phyloP scores from a whole-genome alignment of 1,140 invertebrate genomes.

The Nomia melanderi region DNA sequence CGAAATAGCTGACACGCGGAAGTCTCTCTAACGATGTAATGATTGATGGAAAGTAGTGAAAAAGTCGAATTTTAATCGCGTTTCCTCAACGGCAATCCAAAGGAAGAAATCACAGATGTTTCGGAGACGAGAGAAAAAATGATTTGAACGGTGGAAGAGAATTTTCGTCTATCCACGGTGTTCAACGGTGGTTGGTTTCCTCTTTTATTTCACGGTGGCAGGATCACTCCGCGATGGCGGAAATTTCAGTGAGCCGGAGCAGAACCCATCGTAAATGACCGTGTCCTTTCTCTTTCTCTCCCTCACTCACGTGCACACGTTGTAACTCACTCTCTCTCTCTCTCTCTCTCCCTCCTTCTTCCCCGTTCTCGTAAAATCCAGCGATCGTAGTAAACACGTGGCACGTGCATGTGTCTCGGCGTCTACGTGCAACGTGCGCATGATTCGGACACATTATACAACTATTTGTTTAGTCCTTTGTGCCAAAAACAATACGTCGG shows the following conservation, averaged over 20 bases:
- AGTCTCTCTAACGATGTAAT: too few species aligned
- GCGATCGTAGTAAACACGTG: slow-evolving; percentile 47
- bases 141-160: slow-evolving; percentile 22
- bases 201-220: slow-evolving; percentile 19
- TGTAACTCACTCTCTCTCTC: too few species aligned
- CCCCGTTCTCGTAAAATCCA: slow-evolving; percentile 44
- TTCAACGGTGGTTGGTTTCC: not conserved
- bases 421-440: not conserved
- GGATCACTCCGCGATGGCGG: slow-evolving; percentile 4
- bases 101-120: not conserved
- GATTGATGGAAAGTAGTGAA: too few species aligned
- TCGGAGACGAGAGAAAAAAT: not conserved
- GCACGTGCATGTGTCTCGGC: slow-evolving; percentile 8
- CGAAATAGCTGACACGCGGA: too few species aligned
- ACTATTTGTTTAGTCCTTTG: slow-evolving; percentile 22
- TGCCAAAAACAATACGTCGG: slow-evolving; percentile 28
- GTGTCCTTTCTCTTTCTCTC: too few species aligned
- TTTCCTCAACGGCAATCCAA: too few species aligned
- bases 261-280: slow-evolving; percentile 3
- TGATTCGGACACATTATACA: not conserved
- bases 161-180: slow-evolving; percentile 8
- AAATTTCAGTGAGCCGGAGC: not conserved
- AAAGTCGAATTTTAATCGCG: too few species aligned
- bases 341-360: not conserved
- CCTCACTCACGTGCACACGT: too few species aligned